Conservation (phyloP, 1,140 invertebrate species). For the Musca domestica region DNA sequence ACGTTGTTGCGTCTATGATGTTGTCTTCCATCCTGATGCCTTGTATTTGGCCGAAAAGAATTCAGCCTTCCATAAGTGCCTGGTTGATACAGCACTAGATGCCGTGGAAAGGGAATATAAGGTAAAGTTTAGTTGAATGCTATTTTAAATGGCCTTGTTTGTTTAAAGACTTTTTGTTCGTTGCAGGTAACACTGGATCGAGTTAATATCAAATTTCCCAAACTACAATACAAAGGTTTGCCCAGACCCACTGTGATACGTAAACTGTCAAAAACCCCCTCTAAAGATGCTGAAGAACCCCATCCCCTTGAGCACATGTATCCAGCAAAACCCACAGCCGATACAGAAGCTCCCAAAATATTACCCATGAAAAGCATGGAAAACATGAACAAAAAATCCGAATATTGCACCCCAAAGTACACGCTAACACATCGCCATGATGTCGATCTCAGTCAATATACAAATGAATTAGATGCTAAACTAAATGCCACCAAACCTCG, state of each 20-base stretch:
- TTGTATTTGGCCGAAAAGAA: conserved; percentile 73
- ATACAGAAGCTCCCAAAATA: conserved; percentile 30
- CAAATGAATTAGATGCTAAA: conserved; percentile 68
- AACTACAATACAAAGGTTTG: conserved; percentile 77
- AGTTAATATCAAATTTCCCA: conserved; percentile 79
- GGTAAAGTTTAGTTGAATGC: no score
- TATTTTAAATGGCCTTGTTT: no score
- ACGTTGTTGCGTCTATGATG: conserved; percentile 80
- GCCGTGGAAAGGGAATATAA: conserved; percentile 77
- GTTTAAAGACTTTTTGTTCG: background rate
- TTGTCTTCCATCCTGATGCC: conserved; percentile 86
- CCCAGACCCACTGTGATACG: conserved; percentile 73
- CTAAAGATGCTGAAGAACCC: conserved; percentile 38
- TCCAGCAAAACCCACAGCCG: conserved; percentile 33
- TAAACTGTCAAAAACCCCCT: conserved; percentile 55
- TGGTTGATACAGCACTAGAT: conserved; percentile 82
- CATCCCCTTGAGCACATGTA: conserved; percentile 44
- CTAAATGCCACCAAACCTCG: conserved; percentile 72
- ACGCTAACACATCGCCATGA: conserved; percentile 75
- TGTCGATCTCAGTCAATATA: conserved; percentile 82
- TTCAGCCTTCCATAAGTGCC: conserved; percentile 69
- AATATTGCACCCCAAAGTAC: conserved; percentile 76
- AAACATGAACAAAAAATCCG: conserved; percentile 22
- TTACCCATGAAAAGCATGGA: conserved; percentile 37
- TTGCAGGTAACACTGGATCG: conserved; percentile 62